Conservation (phyloP, 1,140 invertebrate species). For the Rhagoletis pomonella region DNA sequence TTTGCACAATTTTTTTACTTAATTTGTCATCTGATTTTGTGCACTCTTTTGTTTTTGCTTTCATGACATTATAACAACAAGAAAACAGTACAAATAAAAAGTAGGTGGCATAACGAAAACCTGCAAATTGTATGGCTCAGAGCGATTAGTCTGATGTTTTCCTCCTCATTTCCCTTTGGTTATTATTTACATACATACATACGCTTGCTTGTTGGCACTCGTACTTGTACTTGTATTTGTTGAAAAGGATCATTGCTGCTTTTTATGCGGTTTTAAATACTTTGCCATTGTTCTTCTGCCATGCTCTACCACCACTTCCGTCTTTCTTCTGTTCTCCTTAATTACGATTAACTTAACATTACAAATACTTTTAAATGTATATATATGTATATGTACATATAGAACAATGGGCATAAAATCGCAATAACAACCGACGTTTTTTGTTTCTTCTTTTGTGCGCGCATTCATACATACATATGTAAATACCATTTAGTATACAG, state of each 20-base stretch:
- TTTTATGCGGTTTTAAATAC: neutral
- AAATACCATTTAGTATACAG: neutral
- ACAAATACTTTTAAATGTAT: constrained; percentile 12
- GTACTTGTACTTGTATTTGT: neutral
- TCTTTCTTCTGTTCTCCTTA: constrained; percentile 13
- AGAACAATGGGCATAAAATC: constrained; percentile 32
- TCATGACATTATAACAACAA: neutral
- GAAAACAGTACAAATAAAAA: neutral
- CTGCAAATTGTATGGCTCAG: constrained; percentile 4
- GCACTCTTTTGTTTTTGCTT: constrained; percentile 1
- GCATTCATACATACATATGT: neutral
- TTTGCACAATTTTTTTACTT: neutral
- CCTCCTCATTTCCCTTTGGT: constrained; percentile 15
- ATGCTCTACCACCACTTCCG: neutral
- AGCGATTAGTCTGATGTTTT: constrained; percentile 41
- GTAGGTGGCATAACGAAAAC: neutral
- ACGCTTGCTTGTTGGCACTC: neutral
- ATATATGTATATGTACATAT: neutral
- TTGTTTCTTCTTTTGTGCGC: neutral
- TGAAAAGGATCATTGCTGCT: neutral
- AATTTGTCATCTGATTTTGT: constrained; percentile 25
- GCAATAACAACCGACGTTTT: neutral
- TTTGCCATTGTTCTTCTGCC: neutral
- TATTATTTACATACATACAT: neutral
- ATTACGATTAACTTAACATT: constrained; percentile 45